Evolutionary conservation across 2,797 vertebrate genomes (phyloP), one percentile per base, ranked within the genome.

Genomic region (Sciurus carolinensis): DNA sequence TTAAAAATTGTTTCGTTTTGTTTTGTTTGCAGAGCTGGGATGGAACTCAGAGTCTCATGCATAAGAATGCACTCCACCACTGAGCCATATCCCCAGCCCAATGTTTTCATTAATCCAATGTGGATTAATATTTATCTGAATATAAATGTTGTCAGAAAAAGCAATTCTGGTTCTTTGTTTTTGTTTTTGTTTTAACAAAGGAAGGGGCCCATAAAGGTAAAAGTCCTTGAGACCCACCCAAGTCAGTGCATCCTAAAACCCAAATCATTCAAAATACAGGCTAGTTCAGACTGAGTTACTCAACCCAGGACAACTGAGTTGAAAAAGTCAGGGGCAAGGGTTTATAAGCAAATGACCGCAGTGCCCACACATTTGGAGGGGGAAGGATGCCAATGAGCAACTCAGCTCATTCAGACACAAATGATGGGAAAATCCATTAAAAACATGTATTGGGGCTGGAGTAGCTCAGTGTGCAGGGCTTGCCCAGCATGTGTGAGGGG

Each of bases 101-200:
- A 14, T 30, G 57, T 66, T 82, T 89, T 69, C 22, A 66, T 77
- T 94, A 92, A 93, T n/a, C 83, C 50, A 91, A 8, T 66, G 80
- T 85, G 36, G 62, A 69, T 86, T 85, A 36, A 57, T 28, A 59
- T 10, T 72, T 44, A 76, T 24, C 62, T 85, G 54, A 50, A 39
- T 30, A 33, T 30, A 42, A 81, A 67, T 12, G 13, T 11, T 66
- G 44, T 72, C 18, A 22, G 84, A 75, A 90, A 81, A 84, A 36
- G 33, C 9, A 36, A 57, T 66, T 62, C 28, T 30, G 82, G 9
- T 73, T 36, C 20, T n/a, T n/a, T n/a, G n/a, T n/a, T n/a, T 39
- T 59, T 17, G 13, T 20, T 64, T 64, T 64, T 39, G 7, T 22
- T 7, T 22, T 59, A 71, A 54, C 36, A 73, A 91, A 80, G 17